phyloP scores from a whole-genome alignment of 2,888 invertebrate species.

The Liodrosophila aerea region DNA sequence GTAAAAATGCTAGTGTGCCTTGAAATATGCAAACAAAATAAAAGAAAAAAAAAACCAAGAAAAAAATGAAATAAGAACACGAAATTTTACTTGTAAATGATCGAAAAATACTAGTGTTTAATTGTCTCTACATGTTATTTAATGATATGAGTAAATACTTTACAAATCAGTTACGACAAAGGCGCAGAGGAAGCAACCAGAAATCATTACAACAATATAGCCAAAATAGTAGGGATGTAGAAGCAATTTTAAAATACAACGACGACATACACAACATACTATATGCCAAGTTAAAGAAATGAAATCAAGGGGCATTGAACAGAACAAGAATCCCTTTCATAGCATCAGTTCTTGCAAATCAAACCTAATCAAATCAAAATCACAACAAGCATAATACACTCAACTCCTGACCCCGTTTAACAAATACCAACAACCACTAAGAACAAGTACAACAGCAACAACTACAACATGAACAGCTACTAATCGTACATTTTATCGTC shows the following conservation, averaged over 20 bases:
- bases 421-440: conserved; percentile 30
- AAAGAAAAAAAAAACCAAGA: conserved; percentile 34
- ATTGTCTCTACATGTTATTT: conserved; percentile 31
- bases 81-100: conserved; percentile 12
- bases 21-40: conserved; percentile 69
- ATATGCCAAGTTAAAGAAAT: too few species aligned
- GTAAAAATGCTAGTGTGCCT: conserved; percentile 80
- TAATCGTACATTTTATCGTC: conserved; percentile 43
- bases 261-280: too few species aligned
- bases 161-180: conserved; percentile 6
- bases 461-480: conserved; percentile 15
- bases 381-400: conserved; percentile 77
- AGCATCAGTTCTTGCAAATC: too few species aligned
- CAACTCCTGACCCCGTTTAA: conserved; percentile 23
- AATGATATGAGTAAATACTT: conserved; percentile 21
- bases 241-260: conserved; percentile 21
- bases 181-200: conserved; percentile 20
- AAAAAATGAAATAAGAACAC: conserved; percentile 24
- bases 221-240: conserved; percentile 14
- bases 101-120: conserved; percentile 30
- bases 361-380: conserved; percentile 27
- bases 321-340: too few species aligned
- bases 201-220: neutral
- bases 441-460: conserved; percentile 27
- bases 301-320: too few species aligned